phyloP scores from a whole-genome alignment of 1,140 invertebrate genomes.

The Geopemphigus sp. region DNA sequence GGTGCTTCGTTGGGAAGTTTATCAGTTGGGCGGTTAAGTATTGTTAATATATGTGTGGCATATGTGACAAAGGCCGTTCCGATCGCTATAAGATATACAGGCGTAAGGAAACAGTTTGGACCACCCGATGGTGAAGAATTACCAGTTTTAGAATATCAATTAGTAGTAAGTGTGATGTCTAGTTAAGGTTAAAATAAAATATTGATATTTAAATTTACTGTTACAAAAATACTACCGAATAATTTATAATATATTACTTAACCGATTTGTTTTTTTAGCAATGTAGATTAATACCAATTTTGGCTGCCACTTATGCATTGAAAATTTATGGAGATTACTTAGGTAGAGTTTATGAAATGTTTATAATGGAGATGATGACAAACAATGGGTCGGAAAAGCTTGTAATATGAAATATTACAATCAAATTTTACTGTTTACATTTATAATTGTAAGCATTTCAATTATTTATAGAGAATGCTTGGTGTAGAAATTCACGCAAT shows the following conservation, averaged over 20 bases:
- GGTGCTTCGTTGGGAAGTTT: slow-evolving; percentile 79
- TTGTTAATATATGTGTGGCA: slow-evolving; percentile 69
- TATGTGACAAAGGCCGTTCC: slow-evolving; percentile 70
- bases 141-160: slow-evolving; percentile 86
- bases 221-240: too few species aligned
- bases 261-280: slow-evolving; percentile 64
- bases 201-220: neutral
- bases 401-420: slow-evolving; percentile 25
- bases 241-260: slow-evolving; percentile 60
- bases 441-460: neutral
- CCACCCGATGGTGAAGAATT: slow-evolving; percentile 73
- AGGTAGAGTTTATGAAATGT: slow-evolving; percentile 59
- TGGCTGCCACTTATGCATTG: slow-evolving; percentile 78
- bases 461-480: slow-evolving; percentile 60
- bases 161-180: slow-evolving; percentile 63
- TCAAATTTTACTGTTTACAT: neutral
- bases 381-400: slow-evolving; percentile 59
- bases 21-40: slow-evolving; percentile 73
- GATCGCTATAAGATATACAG: slow-evolving; percentile 88
- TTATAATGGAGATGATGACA: slow-evolving; percentile 61
- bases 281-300: slow-evolving; percentile 85
- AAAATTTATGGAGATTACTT: slow-evolving; percentile 68
- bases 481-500: slow-evolving; percentile 88
- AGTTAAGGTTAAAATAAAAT: slow-evolving; percentile 61
- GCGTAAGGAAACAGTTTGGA: slow-evolving; percentile 76